These are phyloP conservation scores for Lynx canadensis DNA, from an alignment of 2,113 vertebrate genomes.

Conservation along the genomic window DNA sequence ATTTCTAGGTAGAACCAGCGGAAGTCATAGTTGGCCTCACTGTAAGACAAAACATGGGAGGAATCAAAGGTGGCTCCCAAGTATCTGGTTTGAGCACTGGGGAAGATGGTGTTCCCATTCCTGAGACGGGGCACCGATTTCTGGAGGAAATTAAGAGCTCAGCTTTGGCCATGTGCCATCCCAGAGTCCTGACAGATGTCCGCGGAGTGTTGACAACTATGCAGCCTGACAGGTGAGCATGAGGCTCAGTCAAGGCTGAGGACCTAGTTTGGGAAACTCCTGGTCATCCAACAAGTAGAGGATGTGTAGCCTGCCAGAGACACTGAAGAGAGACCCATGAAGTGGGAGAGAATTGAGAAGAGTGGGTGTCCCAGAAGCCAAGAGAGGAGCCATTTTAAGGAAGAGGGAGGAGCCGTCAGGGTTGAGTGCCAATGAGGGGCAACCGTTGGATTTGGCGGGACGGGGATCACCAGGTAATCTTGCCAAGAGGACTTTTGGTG, in stretches of 20 bases:
- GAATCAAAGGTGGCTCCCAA: not conserved
- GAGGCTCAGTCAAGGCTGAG: not conserved
- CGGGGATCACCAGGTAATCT: not conserved
- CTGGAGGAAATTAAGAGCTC: not conserved
- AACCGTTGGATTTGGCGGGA: not conserved
- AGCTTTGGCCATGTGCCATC: not conserved
- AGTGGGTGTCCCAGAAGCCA: not conserved
- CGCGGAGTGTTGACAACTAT: not conserved
- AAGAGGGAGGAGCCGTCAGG: not conserved
- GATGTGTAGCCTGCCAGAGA: not conserved
- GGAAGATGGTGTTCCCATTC: not conserved
- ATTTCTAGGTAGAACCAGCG: not conserved
- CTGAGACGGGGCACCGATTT: not conserved
- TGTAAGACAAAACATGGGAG: not conserved
- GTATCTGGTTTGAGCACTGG: not conserved
- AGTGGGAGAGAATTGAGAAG: not conserved
- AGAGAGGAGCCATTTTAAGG: not conserved
- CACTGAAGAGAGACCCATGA: not conserved
- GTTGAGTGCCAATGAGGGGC: not conserved
- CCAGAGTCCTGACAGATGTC: not conserved
- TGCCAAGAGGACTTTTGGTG: not conserved
- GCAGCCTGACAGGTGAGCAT: not conserved
- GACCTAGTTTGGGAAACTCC: not conserved
- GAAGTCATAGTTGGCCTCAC: not conserved
- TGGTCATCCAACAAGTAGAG: not conserved